Percentiles rank a stretch among this genome's conserved stretches.
Evolutionary conservation across 2,113 vertebrate genomes (phyloP).

Genomic region (Archilochus colubris): DNA sequence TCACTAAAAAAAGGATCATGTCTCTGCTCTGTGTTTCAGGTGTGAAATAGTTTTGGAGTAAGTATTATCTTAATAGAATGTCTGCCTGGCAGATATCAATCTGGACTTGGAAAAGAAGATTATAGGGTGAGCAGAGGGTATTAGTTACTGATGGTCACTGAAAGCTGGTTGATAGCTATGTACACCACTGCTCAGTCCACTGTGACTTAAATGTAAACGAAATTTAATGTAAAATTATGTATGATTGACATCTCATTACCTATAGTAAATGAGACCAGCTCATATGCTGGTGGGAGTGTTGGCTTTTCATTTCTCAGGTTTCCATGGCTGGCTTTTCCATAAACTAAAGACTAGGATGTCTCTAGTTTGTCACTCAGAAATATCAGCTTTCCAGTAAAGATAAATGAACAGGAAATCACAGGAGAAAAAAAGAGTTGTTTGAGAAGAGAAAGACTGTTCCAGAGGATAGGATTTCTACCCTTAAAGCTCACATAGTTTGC

Average conservation of each 20-base stretch:
- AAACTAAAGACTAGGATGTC: not conserved
- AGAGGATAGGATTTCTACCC: conserved; percentile 1
- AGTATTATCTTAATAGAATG: not conserved
- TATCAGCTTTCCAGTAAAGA: not conserved
- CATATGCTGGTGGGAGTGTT: not conserved
- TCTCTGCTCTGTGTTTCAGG: not conserved
- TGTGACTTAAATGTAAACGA: conserved; percentile 2
- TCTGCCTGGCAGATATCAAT: not conserved
- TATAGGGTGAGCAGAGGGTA: not conserved
- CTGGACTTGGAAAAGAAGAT: not conserved
- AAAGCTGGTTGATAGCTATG: not conserved
- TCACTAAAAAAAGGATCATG: not conserved
- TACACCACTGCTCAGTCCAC: not conserved
- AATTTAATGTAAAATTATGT: not conserved
- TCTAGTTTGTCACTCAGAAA: not conserved
- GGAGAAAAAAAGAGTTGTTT: conserved; percentile 11
- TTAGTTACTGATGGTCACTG: not conserved
- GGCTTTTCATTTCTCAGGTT: not conserved
- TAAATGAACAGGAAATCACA: conserved; percentile 7
- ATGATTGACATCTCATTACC: not conserved
- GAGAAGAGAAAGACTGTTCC: not conserved
- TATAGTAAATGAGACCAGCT: not conserved
- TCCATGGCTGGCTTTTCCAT: not conserved
- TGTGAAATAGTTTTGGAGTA: not conserved
- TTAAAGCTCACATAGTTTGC: not conserved